Evolutionary conservation across 2,888 invertebrate species (phyloP), one percentile per base, ranked within the genome.

Genomic region (Erpobdella octoculata): DNA sequence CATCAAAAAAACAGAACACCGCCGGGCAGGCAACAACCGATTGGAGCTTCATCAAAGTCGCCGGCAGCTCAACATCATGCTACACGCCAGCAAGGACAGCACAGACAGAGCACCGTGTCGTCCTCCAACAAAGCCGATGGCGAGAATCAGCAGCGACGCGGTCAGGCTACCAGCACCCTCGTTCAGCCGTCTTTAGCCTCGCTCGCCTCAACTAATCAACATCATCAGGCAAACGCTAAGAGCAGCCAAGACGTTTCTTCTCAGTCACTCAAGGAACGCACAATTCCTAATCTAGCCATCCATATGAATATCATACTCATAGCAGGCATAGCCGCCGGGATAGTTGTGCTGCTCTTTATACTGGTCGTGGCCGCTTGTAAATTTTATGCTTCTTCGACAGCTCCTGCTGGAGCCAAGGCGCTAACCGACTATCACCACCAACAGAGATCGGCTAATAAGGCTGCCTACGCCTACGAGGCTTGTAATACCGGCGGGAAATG

Each of bases 221-320:
- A 35, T n/a, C 62, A 62, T 35, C 28, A 62, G n/a, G 33, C 62
- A 9, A 25, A 53, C 69, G 33, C 53, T 31, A 46, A 35, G 15
- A 69, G 58, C 69, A 62, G 62, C 25, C 62, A 62, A 35, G 69
- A 58, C 58, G 31, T 41, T 4, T 67, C 67, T 2, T 67, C 67
- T 28, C 46, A 41, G 31, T 67, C 37, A 3, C 38, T 67, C 41
- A 67, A 67, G 31, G 67, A 67, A 28, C 38, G 67, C n/a, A 41
- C 38, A n/a, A 46, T 28, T 46, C 67, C 38, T 9, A 66, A 71
- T 58, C 38, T 67, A 31, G 66, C 71, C 53, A 66, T 66, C 59
- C 53, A 71, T 36, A 71, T 71, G 71, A 71, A 71, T 67, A 71
- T 71, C 41, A 33, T 71, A 4, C 71, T 71, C 6, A 71, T 71